These are phyloP conservation scores for Lepidonotus clava DNA, from an alignment of 2,888 invertebrate genomes.

Conservation along the genomic window DNA sequence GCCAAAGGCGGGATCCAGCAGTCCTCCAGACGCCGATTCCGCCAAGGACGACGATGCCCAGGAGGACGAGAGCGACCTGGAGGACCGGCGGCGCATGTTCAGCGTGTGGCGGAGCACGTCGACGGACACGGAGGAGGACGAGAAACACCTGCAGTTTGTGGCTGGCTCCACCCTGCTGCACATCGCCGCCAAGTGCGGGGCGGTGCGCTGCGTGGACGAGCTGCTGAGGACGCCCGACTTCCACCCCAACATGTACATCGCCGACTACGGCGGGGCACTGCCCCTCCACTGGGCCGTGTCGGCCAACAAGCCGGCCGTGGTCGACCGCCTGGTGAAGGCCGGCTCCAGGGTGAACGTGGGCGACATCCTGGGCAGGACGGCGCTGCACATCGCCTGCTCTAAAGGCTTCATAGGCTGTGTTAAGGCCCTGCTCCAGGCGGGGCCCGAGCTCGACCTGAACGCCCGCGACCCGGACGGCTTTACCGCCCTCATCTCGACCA, in stretches of 20 bases:
- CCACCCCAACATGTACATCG: slow-evolving; percentile 41
- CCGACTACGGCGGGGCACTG: slow-evolving; percentile 34
- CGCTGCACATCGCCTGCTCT: slow-evolving; percentile 43
- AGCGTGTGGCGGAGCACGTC: slow-evolving; percentile 32
- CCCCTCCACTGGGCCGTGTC: slow-evolving; percentile 36
- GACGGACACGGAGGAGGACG: slow-evolving; percentile 19
- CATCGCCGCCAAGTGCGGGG: slow-evolving; percentile 40
- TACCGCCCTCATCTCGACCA: slow-evolving; percentile 28
- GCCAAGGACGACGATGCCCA: too few species aligned
- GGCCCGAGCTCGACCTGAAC: slow-evolving; percentile 3
- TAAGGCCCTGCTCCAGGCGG: slow-evolving; percentile 10
- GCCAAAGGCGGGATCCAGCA: too few species aligned
- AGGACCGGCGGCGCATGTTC: slow-evolving; percentile 25
- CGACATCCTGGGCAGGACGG: slow-evolving; percentile 19
- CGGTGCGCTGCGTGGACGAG: not conserved
- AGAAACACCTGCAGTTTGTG: slow-evolving; percentile 38
- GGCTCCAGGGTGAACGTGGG: slow-evolving; percentile 43
- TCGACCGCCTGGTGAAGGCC: slow-evolving; percentile 38
- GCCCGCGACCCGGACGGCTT: slow-evolving; percentile 40
- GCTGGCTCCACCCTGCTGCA: slow-evolving; percentile 13
- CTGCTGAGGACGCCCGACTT: not conserved
- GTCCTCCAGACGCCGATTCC: too few species aligned
- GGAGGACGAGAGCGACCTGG: slow-evolving; percentile 13
- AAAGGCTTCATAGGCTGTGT: slow-evolving; percentile 36
- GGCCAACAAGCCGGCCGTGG: not conserved